Evolutionary conservation across 2,113 vertebrate species (phyloP).

Genomic region (Edolisoma coerulescens): DNA sequence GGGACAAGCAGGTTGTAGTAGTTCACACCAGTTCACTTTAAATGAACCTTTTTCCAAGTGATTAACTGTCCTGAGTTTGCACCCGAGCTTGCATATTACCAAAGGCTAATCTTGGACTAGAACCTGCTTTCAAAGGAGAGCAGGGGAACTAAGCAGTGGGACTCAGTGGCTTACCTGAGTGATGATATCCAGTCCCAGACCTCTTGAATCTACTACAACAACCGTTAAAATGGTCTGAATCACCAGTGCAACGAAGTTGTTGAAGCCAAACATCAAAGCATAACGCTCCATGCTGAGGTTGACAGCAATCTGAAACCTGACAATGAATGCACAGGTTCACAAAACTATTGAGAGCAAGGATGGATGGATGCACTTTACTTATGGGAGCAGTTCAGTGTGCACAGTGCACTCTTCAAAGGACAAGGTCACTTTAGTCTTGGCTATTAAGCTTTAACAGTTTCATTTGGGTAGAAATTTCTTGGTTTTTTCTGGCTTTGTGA

Average conservation of each 20-base stretch:
- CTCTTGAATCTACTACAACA: conserved; percentile 82
- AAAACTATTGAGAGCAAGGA: background rate
- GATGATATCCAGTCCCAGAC: conserved; percentile 77
- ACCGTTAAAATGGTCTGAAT: conserved; percentile 86
- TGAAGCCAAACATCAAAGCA: conserved; percentile 88
- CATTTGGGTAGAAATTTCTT: background rate
- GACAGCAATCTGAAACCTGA: conserved; percentile 88
- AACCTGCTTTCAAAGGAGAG: background rate
- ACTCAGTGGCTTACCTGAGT: conserved; percentile 76
- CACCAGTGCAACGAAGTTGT: conserved; percentile 83
- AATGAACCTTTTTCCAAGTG: background rate
- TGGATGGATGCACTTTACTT: rapidly evolving
- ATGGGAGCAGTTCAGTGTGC: rapidly evolving
- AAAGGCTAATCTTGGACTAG: background rate
- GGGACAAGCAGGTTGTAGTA: background rate
- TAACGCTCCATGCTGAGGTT: conserved; percentile 87
- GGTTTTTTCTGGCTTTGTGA: background rate
- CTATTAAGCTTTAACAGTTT: background rate
- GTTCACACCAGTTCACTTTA: background rate
- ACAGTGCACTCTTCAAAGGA: background rate
- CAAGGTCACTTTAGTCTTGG: background rate
- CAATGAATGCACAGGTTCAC: background rate
- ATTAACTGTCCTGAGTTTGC: background rate
- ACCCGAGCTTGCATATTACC: too few relatives aligned
- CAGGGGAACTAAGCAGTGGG: background rate